phyloP scores from a whole-genome alignment of 2,797 vertebrate genomes.

The Crocidura indochinensis region DNA sequence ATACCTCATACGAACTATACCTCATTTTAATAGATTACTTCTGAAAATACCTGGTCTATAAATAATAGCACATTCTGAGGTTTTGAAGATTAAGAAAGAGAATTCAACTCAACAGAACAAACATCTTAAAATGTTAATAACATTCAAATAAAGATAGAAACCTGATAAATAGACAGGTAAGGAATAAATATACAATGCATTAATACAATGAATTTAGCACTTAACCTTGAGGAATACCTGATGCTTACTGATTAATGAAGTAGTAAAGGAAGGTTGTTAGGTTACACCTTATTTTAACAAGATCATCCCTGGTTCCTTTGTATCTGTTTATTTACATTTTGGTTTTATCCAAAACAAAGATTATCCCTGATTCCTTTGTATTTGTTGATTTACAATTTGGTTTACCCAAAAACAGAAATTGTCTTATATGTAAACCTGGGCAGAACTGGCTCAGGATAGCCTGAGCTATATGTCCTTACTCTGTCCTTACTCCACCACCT shows the following conservation, averaged over 20 bases:
- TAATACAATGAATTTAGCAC: neutral
- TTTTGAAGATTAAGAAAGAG: neutral
- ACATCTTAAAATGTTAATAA: neutral
- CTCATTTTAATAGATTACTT: neutral
- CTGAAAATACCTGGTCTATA: conserved; percentile 13
- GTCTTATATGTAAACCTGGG: too few species aligned
- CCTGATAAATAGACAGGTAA: neutral
- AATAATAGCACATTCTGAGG: conserved; percentile 4
- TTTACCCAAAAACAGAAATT: too few species aligned
- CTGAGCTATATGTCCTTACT: too few species aligned
- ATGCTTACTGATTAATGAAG: neutral
- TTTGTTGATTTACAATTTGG: too few species aligned
- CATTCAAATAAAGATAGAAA: conserved; percentile 6
- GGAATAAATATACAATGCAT: neutral
- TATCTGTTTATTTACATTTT: too few species aligned
- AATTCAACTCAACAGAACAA: neutral
- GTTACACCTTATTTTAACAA: too few species aligned
- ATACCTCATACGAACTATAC: neutral
- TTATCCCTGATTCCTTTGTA: too few species aligned
- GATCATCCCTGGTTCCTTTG: too few species aligned
- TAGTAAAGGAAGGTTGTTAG: neutral
- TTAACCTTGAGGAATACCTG: neutral
- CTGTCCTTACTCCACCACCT: too few species aligned
- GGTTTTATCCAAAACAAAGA: too few species aligned
- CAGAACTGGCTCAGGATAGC: too few species aligned